Conservation (phyloP, 2,888 invertebrate species). For the Horisme vitalbata region DNA sequence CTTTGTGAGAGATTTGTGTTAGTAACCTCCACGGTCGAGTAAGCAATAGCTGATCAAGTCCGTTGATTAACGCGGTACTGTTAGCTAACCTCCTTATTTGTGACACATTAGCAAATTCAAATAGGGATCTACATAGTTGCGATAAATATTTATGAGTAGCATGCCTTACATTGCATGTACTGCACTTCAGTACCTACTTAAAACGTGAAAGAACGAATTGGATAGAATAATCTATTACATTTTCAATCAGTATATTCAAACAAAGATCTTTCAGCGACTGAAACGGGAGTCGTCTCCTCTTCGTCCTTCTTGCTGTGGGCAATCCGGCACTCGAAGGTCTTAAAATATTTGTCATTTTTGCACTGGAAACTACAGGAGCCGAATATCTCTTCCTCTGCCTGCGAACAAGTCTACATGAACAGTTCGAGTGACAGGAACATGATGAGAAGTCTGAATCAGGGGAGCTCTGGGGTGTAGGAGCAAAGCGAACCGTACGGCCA, state of each 20-base stretch:
- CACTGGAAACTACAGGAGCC: slow-evolving; percentile 18
- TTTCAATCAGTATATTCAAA: slow-evolving; percentile 78
- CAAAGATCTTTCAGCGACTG: slow-evolving; percentile 78
- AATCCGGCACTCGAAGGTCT: slow-evolving; percentile 35
- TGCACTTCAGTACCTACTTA: background rate
- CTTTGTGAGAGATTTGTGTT: slow-evolving; percentile 44
- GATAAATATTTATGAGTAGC: slow-evolving; percentile 31
- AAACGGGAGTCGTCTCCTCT: slow-evolving; percentile 65
- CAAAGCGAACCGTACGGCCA: slow-evolving; percentile 55
- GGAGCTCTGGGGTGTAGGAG: slow-evolving; percentile 62
- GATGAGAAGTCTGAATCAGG: slow-evolving; percentile 34
- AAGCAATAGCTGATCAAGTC: slow-evolving; percentile 40
- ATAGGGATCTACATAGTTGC: slow-evolving; percentile 31
- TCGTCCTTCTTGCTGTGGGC: slow-evolving; percentile 36
- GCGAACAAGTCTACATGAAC: slow-evolving; percentile 35
- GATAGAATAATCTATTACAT: slow-evolving; percentile 57
- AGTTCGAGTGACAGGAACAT: slow-evolving; percentile 32
- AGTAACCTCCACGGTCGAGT: slow-evolving; percentile 43
- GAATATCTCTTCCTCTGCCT: slow-evolving; percentile 42
- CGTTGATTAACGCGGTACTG: slow-evolving; percentile 55
- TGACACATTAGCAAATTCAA: slow-evolving; percentile 44
- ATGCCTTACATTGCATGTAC: slow-evolving; percentile 5
- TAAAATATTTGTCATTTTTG: slow-evolving; percentile 28
- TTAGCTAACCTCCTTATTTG: slow-evolving; percentile 58
- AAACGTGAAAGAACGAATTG: background rate